phyloP scores from a whole-genome alignment of 2,113 vertebrate species.

The Myocastor coypus region DNA sequence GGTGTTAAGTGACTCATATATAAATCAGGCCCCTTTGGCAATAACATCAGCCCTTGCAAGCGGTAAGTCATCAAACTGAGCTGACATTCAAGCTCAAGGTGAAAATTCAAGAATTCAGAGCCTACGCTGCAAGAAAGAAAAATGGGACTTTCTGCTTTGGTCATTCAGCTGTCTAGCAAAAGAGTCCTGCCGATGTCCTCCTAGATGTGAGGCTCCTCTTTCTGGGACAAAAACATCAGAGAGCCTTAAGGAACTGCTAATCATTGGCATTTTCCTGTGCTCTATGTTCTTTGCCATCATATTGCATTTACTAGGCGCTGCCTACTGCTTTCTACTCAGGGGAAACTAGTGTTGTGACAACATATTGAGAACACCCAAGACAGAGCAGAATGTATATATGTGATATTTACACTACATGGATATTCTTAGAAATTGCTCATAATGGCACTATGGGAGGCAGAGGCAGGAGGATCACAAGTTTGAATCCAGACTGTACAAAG shows the following conservation, averaged over 20 bases:
- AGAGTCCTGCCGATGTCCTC: not conserved
- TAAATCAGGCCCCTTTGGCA: conserved; percentile 25
- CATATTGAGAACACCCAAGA: not conserved
- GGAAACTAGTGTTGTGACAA: not conserved
- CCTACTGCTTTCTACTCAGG: not conserved
- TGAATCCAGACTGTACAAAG: not conserved
- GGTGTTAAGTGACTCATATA: conserved; percentile 13
- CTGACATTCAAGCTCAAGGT: not conserved
- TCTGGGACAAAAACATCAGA: not conserved
- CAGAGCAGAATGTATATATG: not conserved
- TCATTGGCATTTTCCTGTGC: not conserved
- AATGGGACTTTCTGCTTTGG: not conserved
- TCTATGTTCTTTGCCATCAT: not conserved
- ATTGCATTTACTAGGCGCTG: not conserved
- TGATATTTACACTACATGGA: not conserved
- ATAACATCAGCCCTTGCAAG: not conserved
- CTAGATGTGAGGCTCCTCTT: not conserved
- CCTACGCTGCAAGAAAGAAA: not conserved
- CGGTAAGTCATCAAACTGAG: not conserved
- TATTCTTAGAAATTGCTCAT: not conserved
- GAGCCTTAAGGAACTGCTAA: not conserved
- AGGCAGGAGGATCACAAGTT: not conserved
- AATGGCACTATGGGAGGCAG: not conserved
- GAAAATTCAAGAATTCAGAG: not conserved
- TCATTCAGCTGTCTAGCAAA: not conserved